Evolutionary conservation across 2,113 vertebrate genomes (phyloP).

Genomic region (Atherinomorus stipes): DNA sequence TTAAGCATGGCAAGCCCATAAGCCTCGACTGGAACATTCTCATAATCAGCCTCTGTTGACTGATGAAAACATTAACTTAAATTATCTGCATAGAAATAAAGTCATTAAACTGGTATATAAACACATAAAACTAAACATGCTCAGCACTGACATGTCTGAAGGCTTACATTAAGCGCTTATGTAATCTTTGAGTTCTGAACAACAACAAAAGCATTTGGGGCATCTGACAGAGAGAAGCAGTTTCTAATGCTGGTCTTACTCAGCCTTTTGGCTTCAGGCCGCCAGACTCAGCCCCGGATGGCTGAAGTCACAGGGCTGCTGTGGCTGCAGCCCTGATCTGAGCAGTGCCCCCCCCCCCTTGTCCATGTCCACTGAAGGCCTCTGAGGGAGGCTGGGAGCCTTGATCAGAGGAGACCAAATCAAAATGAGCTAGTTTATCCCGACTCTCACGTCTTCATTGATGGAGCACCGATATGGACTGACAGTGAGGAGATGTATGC

Average conservation of each 20-base stretch:
- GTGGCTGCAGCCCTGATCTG: conserved; percentile 34
- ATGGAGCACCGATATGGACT: conserved; percentile 30
- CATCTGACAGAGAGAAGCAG: conserved; percentile 43
- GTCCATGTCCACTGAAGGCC: conserved; percentile 47
- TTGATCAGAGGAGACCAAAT: conserved; percentile 30
- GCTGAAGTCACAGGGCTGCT: conserved; percentile 52
- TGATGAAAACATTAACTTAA: conserved; percentile 51
- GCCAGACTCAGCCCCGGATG: conserved; percentile 51
- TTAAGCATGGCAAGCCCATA: conserved; percentile 92
- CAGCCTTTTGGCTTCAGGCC: conserved; percentile 62
- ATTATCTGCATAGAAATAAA: conserved; percentile 4
- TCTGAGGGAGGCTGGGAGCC: conserved; percentile 40
- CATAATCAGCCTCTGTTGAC: conserved; percentile 89
- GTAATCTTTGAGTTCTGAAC: conserved; percentile 43
- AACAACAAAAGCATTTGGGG: conserved; percentile 17
- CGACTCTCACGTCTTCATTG: conserved; percentile 42
- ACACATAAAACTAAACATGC: conserved; percentile 1
- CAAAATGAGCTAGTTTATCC: conserved; percentile 47
- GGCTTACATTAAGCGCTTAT: conserved; percentile 37
- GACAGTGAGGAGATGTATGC: conserved; percentile 48
- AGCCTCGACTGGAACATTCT: conserved; percentile 87
- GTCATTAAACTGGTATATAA: background rate
- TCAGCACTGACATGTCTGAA: background rate
- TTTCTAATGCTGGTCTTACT: conserved; percentile 53
- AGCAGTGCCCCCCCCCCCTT: conserved; percentile 27